Conservation (phyloP, 1,140 invertebrate species). For the Drosophila nannoptera region DNA sequence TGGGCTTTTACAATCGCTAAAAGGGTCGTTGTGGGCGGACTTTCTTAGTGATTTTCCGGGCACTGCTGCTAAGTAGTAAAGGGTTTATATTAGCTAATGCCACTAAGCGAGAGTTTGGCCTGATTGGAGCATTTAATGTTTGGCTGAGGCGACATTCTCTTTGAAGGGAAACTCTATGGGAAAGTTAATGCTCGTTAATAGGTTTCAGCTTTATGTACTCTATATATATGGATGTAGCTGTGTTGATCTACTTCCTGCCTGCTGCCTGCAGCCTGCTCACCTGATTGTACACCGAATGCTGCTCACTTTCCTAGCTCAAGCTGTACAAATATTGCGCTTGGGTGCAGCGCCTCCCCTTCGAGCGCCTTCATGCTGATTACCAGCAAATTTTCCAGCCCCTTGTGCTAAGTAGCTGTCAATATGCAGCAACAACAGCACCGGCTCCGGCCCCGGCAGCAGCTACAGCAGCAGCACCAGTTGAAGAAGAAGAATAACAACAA, state of each 20-base stretch:
- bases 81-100: slow-evolving; percentile 42
- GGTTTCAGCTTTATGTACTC: neutral
- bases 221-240: neutral
- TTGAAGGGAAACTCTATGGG: neutral
- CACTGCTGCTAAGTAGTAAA: slow-evolving; percentile 28
- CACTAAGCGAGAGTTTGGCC: slow-evolving; percentile 35
- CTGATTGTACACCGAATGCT: too few species aligned
- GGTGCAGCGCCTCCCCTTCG: slow-evolving; percentile 15
- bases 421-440: slow-evolving; percentile 33
- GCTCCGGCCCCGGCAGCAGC: too few species aligned
- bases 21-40: slow-evolving; percentile 44
- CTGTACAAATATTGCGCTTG: neutral
- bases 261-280: too few species aligned
- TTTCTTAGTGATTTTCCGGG: slow-evolving; percentile 10
- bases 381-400: slow-evolving; percentile 51
- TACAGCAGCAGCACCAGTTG: neutral
- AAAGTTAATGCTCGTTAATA: neutral
- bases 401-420: slow-evolving; percentile 51
- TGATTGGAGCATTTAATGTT: slow-evolving; percentile 18
- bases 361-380: slow-evolving; percentile 59
- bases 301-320: too few species aligned
- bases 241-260: too few species aligned
- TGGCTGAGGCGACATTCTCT: slow-evolving; percentile 15
- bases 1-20: slow-evolving; percentile 57
- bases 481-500: slow-evolving; percentile 5